Percentiles rank a stretch among this genome's conserved stretches.
Evolutionary conservation across 2,113 vertebrate species (phyloP).

Genomic region (Thamnaconus septentrionalis): DNA sequence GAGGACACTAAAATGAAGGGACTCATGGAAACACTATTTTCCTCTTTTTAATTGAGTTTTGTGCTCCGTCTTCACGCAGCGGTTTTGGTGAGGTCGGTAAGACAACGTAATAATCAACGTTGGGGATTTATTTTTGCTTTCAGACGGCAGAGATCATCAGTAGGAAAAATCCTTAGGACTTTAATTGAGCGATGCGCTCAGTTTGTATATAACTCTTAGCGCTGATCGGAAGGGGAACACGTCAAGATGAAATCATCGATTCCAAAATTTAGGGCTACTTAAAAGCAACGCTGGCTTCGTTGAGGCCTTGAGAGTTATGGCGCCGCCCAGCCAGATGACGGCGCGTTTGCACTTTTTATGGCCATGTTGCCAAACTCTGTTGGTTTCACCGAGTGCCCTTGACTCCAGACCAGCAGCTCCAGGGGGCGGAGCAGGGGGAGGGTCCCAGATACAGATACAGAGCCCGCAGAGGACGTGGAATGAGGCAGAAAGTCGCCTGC

Average conservation of each 20-base stretch:
- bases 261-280: conserved; percentile 31
- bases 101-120: no score
- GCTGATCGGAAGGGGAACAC: neutral
- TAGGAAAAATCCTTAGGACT: no score
- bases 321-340: conserved; percentile 54
- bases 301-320: conserved; percentile 32
- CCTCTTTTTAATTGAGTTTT: no score
- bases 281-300: conserved; percentile 30
- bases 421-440: no score
- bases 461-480: no score
- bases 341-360: conserved; percentile 65
- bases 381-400: conserved; percentile 62
- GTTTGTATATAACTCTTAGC: neutral
- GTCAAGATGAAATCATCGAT: conserved; percentile 19
- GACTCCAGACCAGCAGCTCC: conserved; percentile 13
- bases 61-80: no score
- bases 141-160: no score
- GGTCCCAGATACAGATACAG: no score
- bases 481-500: no score
- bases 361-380: conserved; percentile 51
- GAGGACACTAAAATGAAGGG: conserved; percentile 7
- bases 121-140: no score
- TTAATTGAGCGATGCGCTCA: no score
- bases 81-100: no score
- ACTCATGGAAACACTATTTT: neutral